phyloP scores from a whole-genome alignment of 1,140 invertebrate species.

The Galendromus occidentalis region DNA sequence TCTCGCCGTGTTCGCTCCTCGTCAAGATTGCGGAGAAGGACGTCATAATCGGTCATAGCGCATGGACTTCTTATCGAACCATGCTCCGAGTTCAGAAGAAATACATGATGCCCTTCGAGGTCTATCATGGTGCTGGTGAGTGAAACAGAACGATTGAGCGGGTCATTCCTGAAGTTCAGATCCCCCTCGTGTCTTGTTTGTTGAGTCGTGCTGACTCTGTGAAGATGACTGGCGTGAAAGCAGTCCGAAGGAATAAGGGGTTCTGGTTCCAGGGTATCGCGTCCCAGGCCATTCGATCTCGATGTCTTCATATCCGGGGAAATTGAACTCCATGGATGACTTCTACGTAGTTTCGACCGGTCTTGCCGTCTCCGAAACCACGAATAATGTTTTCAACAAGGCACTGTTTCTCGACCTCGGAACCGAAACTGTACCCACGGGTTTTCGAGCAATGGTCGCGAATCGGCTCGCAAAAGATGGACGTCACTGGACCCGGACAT shows the following conservation, averaged over 20 bases:
- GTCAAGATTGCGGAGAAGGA: neutral
- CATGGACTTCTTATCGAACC: neutral
- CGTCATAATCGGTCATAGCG: neutral
- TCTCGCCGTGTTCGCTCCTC: neutral
- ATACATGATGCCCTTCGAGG: neutral
- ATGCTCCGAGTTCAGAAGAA: neutral
- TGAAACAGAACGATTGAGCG: no score
- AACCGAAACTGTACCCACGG: neutral
- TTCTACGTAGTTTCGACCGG: neutral
- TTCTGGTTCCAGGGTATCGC: neutral
- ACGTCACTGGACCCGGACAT: constrained; percentile 4
- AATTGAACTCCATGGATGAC: neutral
- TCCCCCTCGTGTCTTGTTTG: no score
- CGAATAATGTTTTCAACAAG: neutral
- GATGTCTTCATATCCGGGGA: neutral
- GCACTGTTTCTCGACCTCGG: neutral
- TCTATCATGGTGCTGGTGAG: neutral
- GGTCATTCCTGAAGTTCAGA: no score
- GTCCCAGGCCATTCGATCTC: neutral
- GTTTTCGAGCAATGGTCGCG: neutral
- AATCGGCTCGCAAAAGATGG: neutral
- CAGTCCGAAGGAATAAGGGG: no score
- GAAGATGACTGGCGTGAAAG: no score
- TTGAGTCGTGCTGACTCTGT: no score
- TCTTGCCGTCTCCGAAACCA: neutral